These are phyloP conservation scores for Microcaecilia unicolor DNA, from an alignment of 2,797 vertebrate genomes.

Conservation along the genomic window DNA sequence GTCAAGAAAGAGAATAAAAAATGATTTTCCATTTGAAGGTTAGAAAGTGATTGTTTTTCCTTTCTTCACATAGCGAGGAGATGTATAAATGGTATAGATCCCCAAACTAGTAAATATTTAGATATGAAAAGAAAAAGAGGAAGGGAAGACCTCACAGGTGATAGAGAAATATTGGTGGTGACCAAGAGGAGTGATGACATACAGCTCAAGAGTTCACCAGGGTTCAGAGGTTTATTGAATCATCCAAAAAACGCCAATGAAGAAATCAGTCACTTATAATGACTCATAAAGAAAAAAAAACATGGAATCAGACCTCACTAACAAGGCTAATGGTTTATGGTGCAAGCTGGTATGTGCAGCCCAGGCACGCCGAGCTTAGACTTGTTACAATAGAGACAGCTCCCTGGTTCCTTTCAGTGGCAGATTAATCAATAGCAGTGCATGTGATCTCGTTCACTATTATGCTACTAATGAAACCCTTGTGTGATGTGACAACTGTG, in stretches of 20 bases:
- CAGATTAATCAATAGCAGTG: constrained; percentile 62
- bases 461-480: constrained; percentile 61
- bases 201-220: too few species aligned
- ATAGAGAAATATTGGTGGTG: too few species aligned
- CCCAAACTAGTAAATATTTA: constrained; percentile 27
- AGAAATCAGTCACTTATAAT: too few species aligned
- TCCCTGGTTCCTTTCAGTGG: constrained; percentile 53
- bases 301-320: neutral
- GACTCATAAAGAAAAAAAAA: too few species aligned
- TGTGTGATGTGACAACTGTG: constrained; percentile 60
- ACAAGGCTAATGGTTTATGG: constrained; percentile 7
- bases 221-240: too few species aligned
- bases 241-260: too few species aligned
- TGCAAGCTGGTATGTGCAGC: constrained; percentile 31
- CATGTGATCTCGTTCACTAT: constrained; percentile 61
- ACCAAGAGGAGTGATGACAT: too few species aligned
- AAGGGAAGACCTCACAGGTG: too few species aligned
- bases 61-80: constrained; percentile 17
- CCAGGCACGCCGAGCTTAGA: constrained; percentile 37
- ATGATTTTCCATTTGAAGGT: constrained; percentile 29
- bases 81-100: constrained; percentile 25
- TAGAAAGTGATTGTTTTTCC: constrained; percentile 7
- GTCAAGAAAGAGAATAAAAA: constrained; percentile 16
- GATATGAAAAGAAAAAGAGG: too few species aligned
- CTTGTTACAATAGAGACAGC: constrained; percentile 50